A percentile compares a stretch with the other conserved stretches of the same genome.
Evolutionary conservation across 53 echinoderm and acorn worm species (phyloP).

Genomic region (Holothuria scabra): DNA sequence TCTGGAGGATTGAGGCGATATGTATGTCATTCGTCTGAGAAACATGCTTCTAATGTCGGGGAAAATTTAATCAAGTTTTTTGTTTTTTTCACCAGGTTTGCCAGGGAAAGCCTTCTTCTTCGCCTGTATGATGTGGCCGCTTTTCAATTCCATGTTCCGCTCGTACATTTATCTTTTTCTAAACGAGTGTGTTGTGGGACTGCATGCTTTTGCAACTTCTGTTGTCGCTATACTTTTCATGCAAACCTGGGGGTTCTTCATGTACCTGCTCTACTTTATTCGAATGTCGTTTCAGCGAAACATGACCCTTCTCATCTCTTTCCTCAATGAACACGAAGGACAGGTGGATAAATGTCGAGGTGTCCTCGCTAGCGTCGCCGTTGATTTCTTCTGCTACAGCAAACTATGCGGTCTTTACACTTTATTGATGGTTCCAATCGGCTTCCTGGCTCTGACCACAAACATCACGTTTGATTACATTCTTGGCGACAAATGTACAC

Average conservation of each 20-base stretch:
- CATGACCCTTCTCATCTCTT: background rate
- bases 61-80: no score
- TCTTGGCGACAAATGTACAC: background rate
- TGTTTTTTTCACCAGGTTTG: background rate
- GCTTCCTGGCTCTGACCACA: background rate
- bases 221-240: background rate
- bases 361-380: background rate
- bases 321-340: background rate
- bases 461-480: background rate
- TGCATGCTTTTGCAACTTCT: background rate
- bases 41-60: no score
- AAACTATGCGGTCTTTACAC: background rate
- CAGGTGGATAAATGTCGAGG: background rate
- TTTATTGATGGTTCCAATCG: background rate
- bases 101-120: background rate
- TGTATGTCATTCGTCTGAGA: no score
- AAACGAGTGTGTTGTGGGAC: background rate
- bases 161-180: background rate
- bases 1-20: no score
- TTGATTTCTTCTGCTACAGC: background rate
- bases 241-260: conserved; percentile 6
- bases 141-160: background rate
- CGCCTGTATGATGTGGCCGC: background rate
- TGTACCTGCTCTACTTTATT: conserved; percentile 1
- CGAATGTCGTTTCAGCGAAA: conserved; percentile 19